Evolutionary conservation across 1,140 invertebrate species (phyloP), one percentile per base, ranked within the genome.

Genomic region (Caenorhabditis latens): DNA sequence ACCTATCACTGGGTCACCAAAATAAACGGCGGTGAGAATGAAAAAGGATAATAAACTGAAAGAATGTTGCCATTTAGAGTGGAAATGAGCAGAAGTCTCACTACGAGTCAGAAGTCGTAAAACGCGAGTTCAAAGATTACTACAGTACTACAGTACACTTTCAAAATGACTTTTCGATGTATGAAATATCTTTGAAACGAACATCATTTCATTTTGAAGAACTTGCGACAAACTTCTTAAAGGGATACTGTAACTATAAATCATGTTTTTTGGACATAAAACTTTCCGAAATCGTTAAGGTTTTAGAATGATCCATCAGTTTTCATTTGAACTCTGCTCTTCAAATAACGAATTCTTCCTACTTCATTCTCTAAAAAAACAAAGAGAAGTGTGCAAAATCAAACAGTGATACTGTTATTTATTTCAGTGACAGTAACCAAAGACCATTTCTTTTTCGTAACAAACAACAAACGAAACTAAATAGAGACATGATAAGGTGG

Each of bases 381-480:
- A 63, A 11, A 32, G 11, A 24, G 2, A 32, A 63, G 11, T 40
- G 24, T 63, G 11, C 24, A 21, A 53, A 53, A 53, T 14, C 50
- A 53, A 53, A 53, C 32, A 53, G 4, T 53, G 50, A 53, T 53
- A 53, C 50, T 14, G 2, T 53, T 53, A 11, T 53, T 21, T 58
- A 19, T 16, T 53, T 53, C 57, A 58, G n/a, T 58, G 19, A 40
- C 42, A 19, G 11, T 63, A 71, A 71, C 19, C 65, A 71, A 71
- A 71, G 65, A 71, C 42, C 65, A 71, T 71, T 71, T 71, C 4
- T 46, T 40, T 40, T 32, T 43, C 42, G 65, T 16, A 71, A n/a
- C 65, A 71, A 71, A 71, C 65, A 71, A 71, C 2, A 40, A 65
- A 32, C 11, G 19, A 13, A 65, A 65, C 11, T 32, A 11, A 14